A percentile compares a stretch with the other conserved stretches of the same genome.
Conservation (phyloP, 2,113 vertebrate genomes). For the Eulemur macaco region DNA sequence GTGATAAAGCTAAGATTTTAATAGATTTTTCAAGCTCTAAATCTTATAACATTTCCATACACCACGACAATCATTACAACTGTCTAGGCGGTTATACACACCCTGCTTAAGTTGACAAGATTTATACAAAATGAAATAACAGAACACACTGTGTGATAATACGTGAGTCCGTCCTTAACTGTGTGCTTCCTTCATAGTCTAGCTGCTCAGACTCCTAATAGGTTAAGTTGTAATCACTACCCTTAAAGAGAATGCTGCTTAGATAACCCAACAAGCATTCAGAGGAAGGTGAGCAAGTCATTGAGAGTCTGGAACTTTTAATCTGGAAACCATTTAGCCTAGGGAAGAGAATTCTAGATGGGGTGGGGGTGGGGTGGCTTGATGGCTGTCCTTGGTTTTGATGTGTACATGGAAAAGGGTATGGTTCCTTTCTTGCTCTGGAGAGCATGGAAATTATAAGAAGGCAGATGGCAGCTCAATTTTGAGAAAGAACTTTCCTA, state of each 20-base stretch:
- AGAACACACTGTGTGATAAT: neutral
- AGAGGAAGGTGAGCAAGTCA: neutral
- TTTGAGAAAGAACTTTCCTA: neutral
- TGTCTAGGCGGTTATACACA: neutral
- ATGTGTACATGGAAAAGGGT: neutral
- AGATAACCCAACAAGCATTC: neutral
- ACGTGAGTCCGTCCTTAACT: neutral
- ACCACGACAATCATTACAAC: neutral
- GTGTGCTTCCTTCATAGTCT: neutral
- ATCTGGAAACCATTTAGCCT: neutral
- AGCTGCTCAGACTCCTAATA: neutral
- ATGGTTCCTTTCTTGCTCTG: neutral
- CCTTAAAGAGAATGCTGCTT: neutral
- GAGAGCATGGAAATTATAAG: neutral
- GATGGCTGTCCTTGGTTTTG: neutral
- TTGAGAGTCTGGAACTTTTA: neutral
- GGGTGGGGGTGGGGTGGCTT: neutral
- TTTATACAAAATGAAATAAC: neutral
- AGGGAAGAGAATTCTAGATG: neutral
- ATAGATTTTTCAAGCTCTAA: neutral
- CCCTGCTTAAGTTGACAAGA: neutral
- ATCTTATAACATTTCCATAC: neutral
- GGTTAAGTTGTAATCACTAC: neutral
- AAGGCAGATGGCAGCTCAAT: neutral
- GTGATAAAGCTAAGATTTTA: neutral